phyloP scores from a whole-genome alignment of 1,140 invertebrate genomes.

The Diachasma alloeum region DNA sequence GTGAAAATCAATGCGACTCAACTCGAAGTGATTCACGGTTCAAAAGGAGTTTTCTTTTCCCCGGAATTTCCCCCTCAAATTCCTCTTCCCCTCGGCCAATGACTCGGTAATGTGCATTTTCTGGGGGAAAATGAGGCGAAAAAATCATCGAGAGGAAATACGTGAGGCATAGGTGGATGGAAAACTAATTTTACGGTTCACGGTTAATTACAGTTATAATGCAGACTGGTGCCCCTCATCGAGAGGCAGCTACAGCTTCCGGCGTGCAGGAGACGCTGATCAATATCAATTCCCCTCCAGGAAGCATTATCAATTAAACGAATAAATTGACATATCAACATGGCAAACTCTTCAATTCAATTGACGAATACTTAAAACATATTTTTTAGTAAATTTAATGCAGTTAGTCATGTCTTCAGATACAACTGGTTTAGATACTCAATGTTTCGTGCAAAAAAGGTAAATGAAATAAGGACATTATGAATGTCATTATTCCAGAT shows the following conservation, averaged over 20 bases:
- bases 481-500: too few relatives aligned
- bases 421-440: too few relatives aligned
- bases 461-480: too few relatives aligned
- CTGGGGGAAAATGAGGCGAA: neutral
- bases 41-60: neutral
- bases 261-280: conserved; percentile 39
- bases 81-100: too few relatives aligned
- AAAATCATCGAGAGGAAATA: neutral
- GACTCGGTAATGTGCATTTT: neutral
- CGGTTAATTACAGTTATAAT: conserved; percentile 7
- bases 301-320: conserved; percentile 45
- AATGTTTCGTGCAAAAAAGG: too few relatives aligned
- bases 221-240: neutral
- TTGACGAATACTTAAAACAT: neutral
- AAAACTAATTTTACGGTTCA: conserved; percentile 1
- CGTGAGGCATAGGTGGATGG: neutral
- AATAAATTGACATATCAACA: conserved; percentile 20
- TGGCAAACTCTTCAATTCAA: neutral
- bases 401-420: too few relatives aligned
- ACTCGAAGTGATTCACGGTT: too few relatives aligned
- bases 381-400: too few relatives aligned
- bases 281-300: conserved; percentile 49
- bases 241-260: conserved; percentile 2
- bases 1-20: neutral
- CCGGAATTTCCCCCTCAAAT: neutral